Base-by-base conservation (phyloP, 2,113 vertebrate species). In the Pygathrix nemaeus region DNA sequence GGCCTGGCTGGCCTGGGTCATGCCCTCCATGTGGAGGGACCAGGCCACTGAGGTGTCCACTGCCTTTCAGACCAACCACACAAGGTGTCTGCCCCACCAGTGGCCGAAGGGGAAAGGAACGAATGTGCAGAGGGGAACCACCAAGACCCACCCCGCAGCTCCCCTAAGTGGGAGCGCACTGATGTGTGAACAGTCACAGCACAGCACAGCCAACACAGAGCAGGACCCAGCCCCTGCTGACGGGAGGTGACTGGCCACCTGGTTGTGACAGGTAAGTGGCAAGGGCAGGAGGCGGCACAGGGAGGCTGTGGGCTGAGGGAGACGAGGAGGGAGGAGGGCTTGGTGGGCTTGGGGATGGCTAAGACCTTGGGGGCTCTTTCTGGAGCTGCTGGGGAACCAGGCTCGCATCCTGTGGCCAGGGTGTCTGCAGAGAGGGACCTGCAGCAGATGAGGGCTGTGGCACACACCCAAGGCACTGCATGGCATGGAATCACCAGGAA, bases 21-120 rank as follows among this genome's bases (percentile, higher is more conserved):
- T 0, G 1, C 0, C 4, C 20, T 1, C 40, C 25, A 23, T 0
- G 0, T 48, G 43, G n/a, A 64, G 35, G 5, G 20, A 43, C 10
- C 0, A 3, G 45, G 52, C 35, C 9, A 0, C 0, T 0, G 17
- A 30, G 55, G 10, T 75, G 40, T 48, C 66, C 11, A 0, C 20
- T 57, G 80, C 12, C 0, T 20, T 70, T 48, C 11, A 9, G 48
- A 35, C 13, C 14, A 35, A 40, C 21, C 27, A 59, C 5, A 9
- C n/a, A 52, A 5, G 6, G 57, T 7, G 18, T 27, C 6, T 40
- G 40, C 40, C 40, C 75, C 52, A 9, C 0, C 0, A 18, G 12
- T 5, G 59, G 43, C 27, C n/a, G 9, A 66, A 11, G 18, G 6
- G 0, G 12, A 89, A 45, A 72, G 23, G 40, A 48, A 52, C 5